Evolutionary conservation across 2,888 invertebrate species (phyloP).

Genomic region (Imbricaverruca yamaguchii): DNA sequence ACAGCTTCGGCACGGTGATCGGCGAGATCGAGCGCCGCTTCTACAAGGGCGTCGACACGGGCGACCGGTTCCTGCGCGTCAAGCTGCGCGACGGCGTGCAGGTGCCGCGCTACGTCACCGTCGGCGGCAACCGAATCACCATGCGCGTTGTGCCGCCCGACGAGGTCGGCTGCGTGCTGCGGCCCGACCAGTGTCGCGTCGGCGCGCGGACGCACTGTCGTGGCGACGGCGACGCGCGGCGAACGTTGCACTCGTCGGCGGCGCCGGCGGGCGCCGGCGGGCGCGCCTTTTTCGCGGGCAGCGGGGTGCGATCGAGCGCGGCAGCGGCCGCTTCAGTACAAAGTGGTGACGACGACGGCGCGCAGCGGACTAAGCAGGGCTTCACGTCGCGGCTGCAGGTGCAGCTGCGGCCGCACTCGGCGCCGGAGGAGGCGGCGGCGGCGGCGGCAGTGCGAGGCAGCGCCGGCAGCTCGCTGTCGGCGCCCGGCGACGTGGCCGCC

Average conservation of each 20-base stretch:
- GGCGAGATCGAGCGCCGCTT: slow-evolving; percentile 41
- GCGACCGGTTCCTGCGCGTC: slow-evolving; percentile 40
- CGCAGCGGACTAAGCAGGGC: not conserved
- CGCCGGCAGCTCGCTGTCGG: not conserved
- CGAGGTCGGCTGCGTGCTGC: slow-evolving; percentile 19
- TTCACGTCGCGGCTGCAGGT: slow-evolving; percentile 16
- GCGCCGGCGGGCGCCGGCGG: slow-evolving; percentile 23
- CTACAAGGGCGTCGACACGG: slow-evolving; percentile 43
- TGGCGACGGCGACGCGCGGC: not conserved
- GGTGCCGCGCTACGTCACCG: slow-evolving; percentile 36
- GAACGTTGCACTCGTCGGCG: not conserved
- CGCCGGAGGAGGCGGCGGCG: not conserved
- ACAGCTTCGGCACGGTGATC: slow-evolving; percentile 39
- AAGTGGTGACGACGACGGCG: not conserved
- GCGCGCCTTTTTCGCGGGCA: slow-evolving; percentile 23
- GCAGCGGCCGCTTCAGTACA: slow-evolving; percentile 22
- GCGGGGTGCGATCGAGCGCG: not conserved
- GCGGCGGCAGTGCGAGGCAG: not conserved
- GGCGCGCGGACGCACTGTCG: not conserved
- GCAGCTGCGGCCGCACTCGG: slow-evolving; percentile 2
- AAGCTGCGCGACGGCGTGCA: slow-evolving; percentile 34
- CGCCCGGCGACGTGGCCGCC: not conserved
- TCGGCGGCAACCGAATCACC: slow-evolving; percentile 38
- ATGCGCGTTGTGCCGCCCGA: slow-evolving; percentile 35
- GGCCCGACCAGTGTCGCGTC: not conserved